Evolutionary conservation across 2,113 vertebrate genomes (phyloP), one percentile per base, ranked within the genome.

Genomic region (Archocentrus centrarchus): DNA sequence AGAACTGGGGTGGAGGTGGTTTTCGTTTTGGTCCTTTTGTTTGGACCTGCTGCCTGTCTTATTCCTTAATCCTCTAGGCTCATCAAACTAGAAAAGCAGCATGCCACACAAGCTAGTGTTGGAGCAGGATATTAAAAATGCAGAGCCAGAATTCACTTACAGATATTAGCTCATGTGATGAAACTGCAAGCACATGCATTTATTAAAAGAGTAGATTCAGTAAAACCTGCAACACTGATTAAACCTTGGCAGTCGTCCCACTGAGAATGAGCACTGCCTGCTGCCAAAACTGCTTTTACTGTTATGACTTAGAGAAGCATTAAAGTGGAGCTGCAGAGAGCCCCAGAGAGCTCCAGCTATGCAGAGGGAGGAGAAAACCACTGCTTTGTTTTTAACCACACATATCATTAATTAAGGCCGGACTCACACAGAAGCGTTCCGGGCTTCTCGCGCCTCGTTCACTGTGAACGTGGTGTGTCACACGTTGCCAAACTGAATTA

Each of bases 221-320:
- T 66, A 59, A 75, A 59, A 81, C 41, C 53, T 61, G 73, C 79
- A 80, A 77, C 55, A 58, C 59, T 82, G 57, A 84, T 83, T 66
- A 61, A 6, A 78, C 63, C 35, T 81, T 83, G 87, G 90, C 87
- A 87, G 44, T 3, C 1, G 4, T 37, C 59, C 50, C 18, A n/a
- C 41, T 53, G 62, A 73, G 24, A 32, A 53, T 32, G 17, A 75
- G 41, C 77, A 77, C 62, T 13, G 50, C 60, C 64, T 35, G 70
- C 82, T 83, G 86, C 82, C 88, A 90, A 85, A 80, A 81, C 47
- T 76, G 84, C 80, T 87, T 79, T 88, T 79, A 87, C 70, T 60
- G n/a, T 41, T 77, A 76, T 64, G 58, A 84, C 75, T 86, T 83
- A 70, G 39, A 77, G 59, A 57, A 59, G 88, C 66, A 85, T 76